Evolutionary conservation across 1,140 invertebrate genomes (phyloP), one percentile per base, ranked within the genome.

Genomic region (Glossosoma conforme): DNA sequence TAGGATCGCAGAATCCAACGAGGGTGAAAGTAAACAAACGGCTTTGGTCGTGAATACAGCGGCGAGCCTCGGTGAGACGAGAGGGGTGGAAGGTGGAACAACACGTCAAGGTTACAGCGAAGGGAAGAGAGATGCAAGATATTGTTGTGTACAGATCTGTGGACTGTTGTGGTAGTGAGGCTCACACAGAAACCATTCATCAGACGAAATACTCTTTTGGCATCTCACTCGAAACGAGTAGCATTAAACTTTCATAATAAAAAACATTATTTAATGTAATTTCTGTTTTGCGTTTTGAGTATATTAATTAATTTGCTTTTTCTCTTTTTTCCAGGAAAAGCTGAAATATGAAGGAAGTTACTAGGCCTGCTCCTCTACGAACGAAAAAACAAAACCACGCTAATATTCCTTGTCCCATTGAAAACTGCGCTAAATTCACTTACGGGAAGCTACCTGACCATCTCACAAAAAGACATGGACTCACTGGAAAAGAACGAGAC

Each of bases 361-460:
- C 21, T 9, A 42, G 43, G 56, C 65, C 47, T 2, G 14, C 35
- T 59, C 62, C n/a, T 53, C 64, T 9, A 64, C 67, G 32, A 65
- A 53, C 72, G 0, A 75, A 75, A 52, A 75, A 75, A 54, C 72
- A 75, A 55, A 75, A 75, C 55, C 72, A 75, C 47, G 72, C 72
- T 0, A 75, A 75, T 54, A 75, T 75, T 21, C 72, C 71, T 5
- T 75, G 72, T 45, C 72, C 72, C 4, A 75, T 75, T 13, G 72
- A 75, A 58, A 71, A 75, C 48, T 75, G 72, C 49, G 72, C 70
- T 14, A 60, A 72, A 54, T 75, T 75, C 45, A 75, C 72, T 4
- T 75, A 75, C 37, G 72, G 72, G 19, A 75, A 75, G 54, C 63
- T 75, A 0, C 72, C 72, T 1, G 72, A 75, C 44, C 72, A 75